These are phyloP conservation scores for Miniopterus natalensis DNA, from an alignment of 2,113 vertebrate species.

Conservation along the genomic window DNA sequence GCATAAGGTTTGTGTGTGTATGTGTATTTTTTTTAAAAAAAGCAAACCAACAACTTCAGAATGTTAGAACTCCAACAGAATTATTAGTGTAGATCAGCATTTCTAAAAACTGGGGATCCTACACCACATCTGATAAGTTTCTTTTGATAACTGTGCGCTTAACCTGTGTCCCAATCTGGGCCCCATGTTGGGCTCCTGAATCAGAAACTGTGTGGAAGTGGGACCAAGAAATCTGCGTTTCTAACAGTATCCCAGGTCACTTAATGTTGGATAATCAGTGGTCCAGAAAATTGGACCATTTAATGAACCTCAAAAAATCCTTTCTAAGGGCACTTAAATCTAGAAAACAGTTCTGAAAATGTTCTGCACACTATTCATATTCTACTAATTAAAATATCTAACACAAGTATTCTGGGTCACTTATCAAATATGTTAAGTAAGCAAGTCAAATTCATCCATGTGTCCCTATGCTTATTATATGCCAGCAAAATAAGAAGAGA, in stretches of 20 bases:
- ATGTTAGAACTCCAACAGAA: neutral
- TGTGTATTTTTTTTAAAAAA: neutral
- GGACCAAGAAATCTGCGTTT: neutral
- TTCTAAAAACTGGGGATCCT: neutral
- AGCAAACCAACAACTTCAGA: neutral
- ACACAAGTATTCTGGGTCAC: neutral
- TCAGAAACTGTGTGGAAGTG: neutral
- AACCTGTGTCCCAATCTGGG: neutral
- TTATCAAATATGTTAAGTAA: slow-evolving; percentile 38
- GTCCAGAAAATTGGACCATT: neutral
- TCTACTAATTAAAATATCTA: slow-evolving; percentile 39
- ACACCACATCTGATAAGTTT: neutral
- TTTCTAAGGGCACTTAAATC: neutral
- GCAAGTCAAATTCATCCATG: neutral
- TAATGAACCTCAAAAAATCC: neutral
- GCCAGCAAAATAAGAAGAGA: neutral
- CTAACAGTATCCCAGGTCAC: neutral
- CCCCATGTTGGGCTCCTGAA: neutral
- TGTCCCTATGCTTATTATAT: neutral
- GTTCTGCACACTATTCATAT: neutral
- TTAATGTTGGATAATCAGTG: neutral
- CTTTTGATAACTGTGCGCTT: neutral
- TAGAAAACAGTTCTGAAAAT: neutral
- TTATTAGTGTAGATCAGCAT: neutral
- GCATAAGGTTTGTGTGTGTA: neutral